Conservation (phyloP, 1,140 invertebrate species). For the Brachionus rubens region DNA sequence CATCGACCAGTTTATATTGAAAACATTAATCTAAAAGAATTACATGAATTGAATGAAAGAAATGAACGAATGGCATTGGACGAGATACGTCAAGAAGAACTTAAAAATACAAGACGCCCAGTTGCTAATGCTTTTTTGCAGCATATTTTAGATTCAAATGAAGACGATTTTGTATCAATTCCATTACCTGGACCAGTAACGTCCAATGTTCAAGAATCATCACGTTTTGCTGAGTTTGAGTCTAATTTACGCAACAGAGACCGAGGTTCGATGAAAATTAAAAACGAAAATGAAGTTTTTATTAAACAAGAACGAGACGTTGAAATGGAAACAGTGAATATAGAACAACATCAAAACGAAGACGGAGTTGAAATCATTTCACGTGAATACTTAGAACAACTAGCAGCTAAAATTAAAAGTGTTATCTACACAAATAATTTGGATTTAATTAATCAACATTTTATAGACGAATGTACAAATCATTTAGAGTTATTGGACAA, state of each 20-base stretch:
- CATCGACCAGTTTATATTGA: too few relatives aligned
- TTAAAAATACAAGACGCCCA: neutral
- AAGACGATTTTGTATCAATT: neutral
- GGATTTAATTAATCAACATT: neutral
- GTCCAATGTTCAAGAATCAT: too few relatives aligned
- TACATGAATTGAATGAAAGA: too few relatives aligned
- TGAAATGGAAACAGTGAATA: neutral
- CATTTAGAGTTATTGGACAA: neutral
- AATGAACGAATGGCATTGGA: neutral
- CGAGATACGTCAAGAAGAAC: neutral
- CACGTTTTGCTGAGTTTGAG: neutral
- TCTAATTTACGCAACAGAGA: neutral
- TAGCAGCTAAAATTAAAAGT: neutral
- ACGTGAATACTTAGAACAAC: neutral
- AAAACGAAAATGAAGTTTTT: neutral
- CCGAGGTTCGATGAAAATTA: constrained; percentile 1
- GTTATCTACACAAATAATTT: neutral
- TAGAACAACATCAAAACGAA: neutral
- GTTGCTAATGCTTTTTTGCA: neutral
- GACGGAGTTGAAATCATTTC: neutral
- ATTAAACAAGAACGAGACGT: neutral
- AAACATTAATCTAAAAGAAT: too few relatives aligned
- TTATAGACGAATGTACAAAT: neutral
- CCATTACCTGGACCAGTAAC: too few relatives aligned
- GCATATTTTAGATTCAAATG: neutral